phyloP scores from a whole-genome alignment of 2,113 vertebrate genomes.

The Globicephala melas region DNA sequence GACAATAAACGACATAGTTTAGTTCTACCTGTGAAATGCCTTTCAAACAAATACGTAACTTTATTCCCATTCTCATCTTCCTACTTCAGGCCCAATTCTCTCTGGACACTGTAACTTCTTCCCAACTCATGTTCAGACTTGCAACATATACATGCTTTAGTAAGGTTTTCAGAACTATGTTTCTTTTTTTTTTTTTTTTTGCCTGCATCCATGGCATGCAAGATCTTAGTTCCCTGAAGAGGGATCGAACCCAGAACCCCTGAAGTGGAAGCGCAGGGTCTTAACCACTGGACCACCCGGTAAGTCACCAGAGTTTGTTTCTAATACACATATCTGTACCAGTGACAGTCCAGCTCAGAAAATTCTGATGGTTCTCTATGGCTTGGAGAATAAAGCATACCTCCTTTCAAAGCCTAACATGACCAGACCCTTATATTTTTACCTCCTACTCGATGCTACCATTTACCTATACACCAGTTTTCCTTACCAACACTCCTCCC shows the following conservation, averaged over 20 bases:
- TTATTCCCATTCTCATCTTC: not conserved
- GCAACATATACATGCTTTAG: not conserved
- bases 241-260: too few relatives aligned
- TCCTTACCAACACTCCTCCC: not conserved
- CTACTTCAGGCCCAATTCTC: not conserved
- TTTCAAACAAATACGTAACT: constrained; percentile 5
- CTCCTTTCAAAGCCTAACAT: not conserved
- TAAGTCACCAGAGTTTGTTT: not conserved
- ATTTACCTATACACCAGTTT: not conserved
- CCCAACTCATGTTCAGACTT: not conserved
- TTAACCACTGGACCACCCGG: too few relatives aligned
- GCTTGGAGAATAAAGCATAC: not conserved
- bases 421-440: not conserved
- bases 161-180: not conserved
- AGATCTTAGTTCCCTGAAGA: too few relatives aligned
- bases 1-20: not conserved
- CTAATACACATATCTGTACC: not conserved
- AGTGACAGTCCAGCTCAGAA: not conserved
- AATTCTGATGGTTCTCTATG: not conserved
- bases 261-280: too few relatives aligned
- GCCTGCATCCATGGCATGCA: too few relatives aligned
- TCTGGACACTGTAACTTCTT: not conserved
- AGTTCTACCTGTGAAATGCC: not conserved
- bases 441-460: not conserved
- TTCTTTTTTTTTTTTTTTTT: not conserved